Percentiles rank a stretch among this genome's conserved stretches.
Evolutionary conservation across 2,888 invertebrate species (phyloP).

Genomic region (Drosophila acutilabella): DNA sequence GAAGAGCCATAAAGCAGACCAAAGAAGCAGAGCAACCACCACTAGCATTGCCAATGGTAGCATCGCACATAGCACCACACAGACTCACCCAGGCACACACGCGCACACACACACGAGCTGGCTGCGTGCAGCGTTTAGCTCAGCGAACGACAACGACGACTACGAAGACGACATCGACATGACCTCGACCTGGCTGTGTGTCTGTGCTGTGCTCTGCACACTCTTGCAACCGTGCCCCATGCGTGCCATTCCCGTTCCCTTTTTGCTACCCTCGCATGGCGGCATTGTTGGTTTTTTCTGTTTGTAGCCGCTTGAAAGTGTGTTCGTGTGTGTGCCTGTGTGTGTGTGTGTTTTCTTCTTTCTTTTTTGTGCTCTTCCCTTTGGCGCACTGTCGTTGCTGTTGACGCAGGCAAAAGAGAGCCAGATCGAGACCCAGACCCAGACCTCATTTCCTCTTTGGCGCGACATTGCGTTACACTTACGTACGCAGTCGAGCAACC

Average conservation of each 20-base stretch:
- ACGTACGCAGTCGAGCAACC: constrained; percentile 45
- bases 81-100: constrained; percentile 55
- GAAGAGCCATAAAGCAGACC: constrained; percentile 44
- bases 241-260: constrained; percentile 74
- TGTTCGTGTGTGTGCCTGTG: constrained; percentile 19
- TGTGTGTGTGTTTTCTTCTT: constrained; percentile 24
- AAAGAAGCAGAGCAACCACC: constrained; percentile 58
- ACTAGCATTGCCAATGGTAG: constrained; percentile 37
- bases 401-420: constrained; percentile 28
- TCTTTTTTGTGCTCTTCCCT: constrained; percentile 58
- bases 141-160: constrained; percentile 30
- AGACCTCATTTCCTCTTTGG: constrained; percentile 81
- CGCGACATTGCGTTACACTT: constrained; percentile 80
- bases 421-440: constrained; percentile 60
- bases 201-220: constrained; percentile 60
- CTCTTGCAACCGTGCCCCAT: constrained; percentile 74
- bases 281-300: constrained; percentile 64
- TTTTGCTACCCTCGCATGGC: constrained; percentile 61
- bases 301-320: constrained; percentile 13
- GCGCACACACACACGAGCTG: constrained; percentile 67
- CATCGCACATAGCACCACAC: constrained; percentile 26
- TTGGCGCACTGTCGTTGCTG: constrained; percentile 47
- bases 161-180: constrained; percentile 47
- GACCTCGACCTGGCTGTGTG: constrained; percentile 71
- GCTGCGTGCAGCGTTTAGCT: constrained; percentile 52